A percentile compares a stretch with the other conserved stretches of the same genome.
phyloP scores from a whole-genome alignment of 1,140 invertebrate species.

The Drosophila willistoni region DNA sequence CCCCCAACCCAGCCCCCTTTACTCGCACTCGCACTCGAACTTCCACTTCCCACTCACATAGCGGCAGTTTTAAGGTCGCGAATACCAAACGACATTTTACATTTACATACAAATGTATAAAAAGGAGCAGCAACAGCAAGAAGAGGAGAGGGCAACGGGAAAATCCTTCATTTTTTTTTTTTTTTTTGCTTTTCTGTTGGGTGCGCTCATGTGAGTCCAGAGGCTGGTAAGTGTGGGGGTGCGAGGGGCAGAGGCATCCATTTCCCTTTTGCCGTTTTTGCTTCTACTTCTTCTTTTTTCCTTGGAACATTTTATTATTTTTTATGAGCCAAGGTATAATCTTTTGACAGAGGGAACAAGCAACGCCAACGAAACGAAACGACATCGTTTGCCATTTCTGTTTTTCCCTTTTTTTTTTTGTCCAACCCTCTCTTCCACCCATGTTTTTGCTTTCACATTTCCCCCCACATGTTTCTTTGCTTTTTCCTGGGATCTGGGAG shows the following conservation, averaged over 20 bases:
- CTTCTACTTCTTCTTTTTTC: conserved; percentile 35
- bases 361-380: conserved; percentile 54
- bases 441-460: conserved; percentile 9
- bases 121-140: conserved; percentile 32
- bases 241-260: not conserved
- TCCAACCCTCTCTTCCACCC: too few relatives aligned
- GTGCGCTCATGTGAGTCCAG: conserved; percentile 72
- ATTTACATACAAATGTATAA: conserved; percentile 50
- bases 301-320: conserved; percentile 77
- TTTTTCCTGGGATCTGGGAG: not conserved
- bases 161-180: conserved; percentile 41
- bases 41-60: not conserved
- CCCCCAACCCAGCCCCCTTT: not conserved
- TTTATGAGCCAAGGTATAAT: conserved; percentile 72
- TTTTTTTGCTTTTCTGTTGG: conserved; percentile 32
- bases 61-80: conserved; percentile 46
- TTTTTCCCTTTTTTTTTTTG: not conserved
- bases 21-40: not conserved
- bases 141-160: not conserved
- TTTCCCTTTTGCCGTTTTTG: conserved; percentile 45
- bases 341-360: conserved; percentile 41
- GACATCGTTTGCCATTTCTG: conserved; percentile 65
- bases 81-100: conserved; percentile 65
- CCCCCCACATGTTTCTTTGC: not conserved
- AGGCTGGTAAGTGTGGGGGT: conserved; percentile 14